Conservation (phyloP, 2,113 vertebrate genomes). For the Chaetodon auriga region DNA sequence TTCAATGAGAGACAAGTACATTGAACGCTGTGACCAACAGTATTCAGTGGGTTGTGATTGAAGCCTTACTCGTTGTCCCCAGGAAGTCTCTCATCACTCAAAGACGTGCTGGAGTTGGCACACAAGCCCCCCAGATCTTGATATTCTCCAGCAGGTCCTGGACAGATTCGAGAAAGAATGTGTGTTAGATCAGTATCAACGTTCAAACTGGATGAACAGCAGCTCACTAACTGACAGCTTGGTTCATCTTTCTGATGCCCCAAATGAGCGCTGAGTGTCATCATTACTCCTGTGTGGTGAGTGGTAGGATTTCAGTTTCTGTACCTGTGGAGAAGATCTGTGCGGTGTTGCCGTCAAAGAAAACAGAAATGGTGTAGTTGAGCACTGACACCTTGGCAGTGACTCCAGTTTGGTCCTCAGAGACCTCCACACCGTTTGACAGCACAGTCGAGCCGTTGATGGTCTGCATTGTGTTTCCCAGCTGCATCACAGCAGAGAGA, state of each 20-base stretch:
- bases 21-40: no score
- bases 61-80: conserved; percentile 24
- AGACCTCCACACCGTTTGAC: conserved; percentile 15
- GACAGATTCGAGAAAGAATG: background rate
- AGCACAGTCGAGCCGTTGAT: background rate
- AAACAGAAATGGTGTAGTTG: no score
- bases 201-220: background rate
- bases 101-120: conserved; percentile 13
- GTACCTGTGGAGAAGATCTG: background rate
- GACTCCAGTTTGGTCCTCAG: conserved; percentile 22
- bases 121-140: no score
- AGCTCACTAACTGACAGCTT: background rate
- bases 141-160: no score
- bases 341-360: conserved; percentile 32
- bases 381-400: no score
- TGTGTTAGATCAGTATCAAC: background rate
- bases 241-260: no score
- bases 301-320: background rate
- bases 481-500: background rate
- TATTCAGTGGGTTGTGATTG: no score
- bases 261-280: no score
- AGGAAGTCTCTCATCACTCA: background rate
- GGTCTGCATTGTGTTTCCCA: background rate
- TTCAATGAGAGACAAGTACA: no score
- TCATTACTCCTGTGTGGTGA: background rate